Conservation (phyloP, 2,113 vertebrate species). For the Oenanthe oenanthe region DNA sequence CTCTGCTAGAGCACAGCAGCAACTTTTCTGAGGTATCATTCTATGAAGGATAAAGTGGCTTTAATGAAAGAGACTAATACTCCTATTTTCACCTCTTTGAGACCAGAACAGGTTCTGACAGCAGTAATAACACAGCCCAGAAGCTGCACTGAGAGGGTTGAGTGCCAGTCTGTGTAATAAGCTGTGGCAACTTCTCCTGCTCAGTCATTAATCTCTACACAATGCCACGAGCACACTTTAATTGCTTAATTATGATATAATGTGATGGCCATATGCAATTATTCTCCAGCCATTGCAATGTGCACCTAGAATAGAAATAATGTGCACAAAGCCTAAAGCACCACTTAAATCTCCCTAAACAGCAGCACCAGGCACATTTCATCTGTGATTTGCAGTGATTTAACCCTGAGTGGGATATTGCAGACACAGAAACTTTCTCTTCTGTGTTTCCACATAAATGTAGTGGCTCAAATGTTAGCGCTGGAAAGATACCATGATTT, state of each 20-base stretch:
- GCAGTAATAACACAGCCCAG: neutral
- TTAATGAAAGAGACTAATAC: neutral
- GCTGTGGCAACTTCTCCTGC: neutral
- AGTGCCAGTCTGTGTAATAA: neutral
- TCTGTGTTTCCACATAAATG: neutral
- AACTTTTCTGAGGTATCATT: neutral
- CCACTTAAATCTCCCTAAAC: neutral
- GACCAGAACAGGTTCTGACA: neutral
- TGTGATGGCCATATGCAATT: slow-evolving; percentile 36
- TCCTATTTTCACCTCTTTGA: neutral
- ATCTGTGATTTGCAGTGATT: neutral
- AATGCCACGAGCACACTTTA: neutral
- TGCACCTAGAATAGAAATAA: neutral
- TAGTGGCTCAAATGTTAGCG: neutral
- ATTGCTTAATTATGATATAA: slow-evolving; percentile 57
- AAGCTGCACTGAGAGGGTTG: neutral
- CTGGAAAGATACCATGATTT: neutral
- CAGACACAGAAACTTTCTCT: neutral
- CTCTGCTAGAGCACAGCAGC: neutral
- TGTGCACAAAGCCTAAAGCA: neutral
- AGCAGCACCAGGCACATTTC: neutral
- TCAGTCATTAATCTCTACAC: slow-evolving; percentile 36
- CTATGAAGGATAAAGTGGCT: neutral
- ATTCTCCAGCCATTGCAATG: neutral
- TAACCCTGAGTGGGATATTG: neutral